Base-by-base conservation (phyloP, 2,888 invertebrate genomes). In the Panopea generosa region DNA sequence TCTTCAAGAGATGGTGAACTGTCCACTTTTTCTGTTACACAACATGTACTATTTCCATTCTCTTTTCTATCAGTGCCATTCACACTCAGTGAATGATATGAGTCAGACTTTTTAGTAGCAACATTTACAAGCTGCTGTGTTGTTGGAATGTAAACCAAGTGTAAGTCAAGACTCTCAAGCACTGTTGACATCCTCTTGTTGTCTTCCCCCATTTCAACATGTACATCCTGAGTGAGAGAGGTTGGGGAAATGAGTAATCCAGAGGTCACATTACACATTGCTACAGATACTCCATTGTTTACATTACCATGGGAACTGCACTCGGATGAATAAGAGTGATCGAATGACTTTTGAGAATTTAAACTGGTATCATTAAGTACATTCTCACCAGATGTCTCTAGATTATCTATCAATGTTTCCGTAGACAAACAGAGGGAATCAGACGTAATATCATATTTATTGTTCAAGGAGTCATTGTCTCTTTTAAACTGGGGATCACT, bases 171-270 rank as follows among this genome's bases (percentile, higher is more conserved):
- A 77, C 89, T 91, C 76, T 90, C 89, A 56, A 90, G 80, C 27
- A 91, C 91, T 33, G 86, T 81, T 40, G 90, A 90, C 49, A 90
- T 84, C 22, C 88, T 70, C 56, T 88, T 88, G 63, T 87, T 89
- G 59, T 84, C 80, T 38, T 77, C 81, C 38, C 81, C 84, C 63
- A 88, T 82, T 14, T 83, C 75, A 26, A 88, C 82, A 26, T 87
- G 84, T 18, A 88, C 73, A 80, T 89, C 88, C 81, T 88, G 86
- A 55, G 87, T 87, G 50, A 87, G 74, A n/a, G 83, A 72, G 53
- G 83, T 73, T n/a, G 88, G 86, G 40, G 87, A 86, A 77, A 88
- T 88, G 40, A 88, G 70, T 68, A 88, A 77, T 57, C 87, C 87
- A 59, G 86, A 83, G 24, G 77, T 82, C 56, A 84, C 77, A 60